Evolutionary conservation across 2,113 vertebrate species (phyloP), one percentile per base, ranked within the genome.

Genomic region (Pelecanoides urinatrix): DNA sequence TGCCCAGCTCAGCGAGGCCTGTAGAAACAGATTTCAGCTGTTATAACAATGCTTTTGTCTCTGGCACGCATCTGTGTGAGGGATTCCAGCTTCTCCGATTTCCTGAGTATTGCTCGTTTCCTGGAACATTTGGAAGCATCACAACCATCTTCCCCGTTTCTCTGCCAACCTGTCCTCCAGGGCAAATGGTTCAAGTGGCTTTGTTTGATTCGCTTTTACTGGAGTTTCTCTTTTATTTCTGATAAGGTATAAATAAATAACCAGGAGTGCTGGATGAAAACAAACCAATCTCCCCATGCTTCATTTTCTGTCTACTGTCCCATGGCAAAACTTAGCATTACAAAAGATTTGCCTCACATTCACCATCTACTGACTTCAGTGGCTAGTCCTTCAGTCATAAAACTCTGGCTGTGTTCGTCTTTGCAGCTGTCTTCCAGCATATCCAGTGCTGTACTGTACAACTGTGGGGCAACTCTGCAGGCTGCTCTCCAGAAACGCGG

Each of bases 21-120:
- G 74, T 36, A 80, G 82, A 62, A 96, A 88, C 79, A 94, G 63
- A 94, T 95, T 86, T 74, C 94, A 90, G 90, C 83, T 95, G 79
- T 88, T 88, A 34, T 2, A 92, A 90, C 78, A 97, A 95, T 56
- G 78, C 40, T 75, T 93, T 93, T 86, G 30, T 58, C 62, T 75
- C 62, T 91, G 93, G 81, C 93, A 83, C 0, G 0, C 23, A 86
- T 76, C 67, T 12, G 2, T 50, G 45, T 4, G 5, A 82, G 77
- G 36, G 36, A 91, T 73, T 94, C 53, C 53, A 88, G 36, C 78
- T 59, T 76, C 74, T 88, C 77, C 0, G 0, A 71, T 91, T 97
- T 96, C 88, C 90, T 70, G 49, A 93, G 58, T 47, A 42, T 55
- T 78, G 49, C 42, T 92, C 1, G 23, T 62, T 95, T 95, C 92